A percentile compares a stretch with the other conserved stretches of the same genome.
Evolutionary conservation across 2,888 invertebrate genomes (phyloP).

Genomic region (Drosophila helvetica): DNA sequence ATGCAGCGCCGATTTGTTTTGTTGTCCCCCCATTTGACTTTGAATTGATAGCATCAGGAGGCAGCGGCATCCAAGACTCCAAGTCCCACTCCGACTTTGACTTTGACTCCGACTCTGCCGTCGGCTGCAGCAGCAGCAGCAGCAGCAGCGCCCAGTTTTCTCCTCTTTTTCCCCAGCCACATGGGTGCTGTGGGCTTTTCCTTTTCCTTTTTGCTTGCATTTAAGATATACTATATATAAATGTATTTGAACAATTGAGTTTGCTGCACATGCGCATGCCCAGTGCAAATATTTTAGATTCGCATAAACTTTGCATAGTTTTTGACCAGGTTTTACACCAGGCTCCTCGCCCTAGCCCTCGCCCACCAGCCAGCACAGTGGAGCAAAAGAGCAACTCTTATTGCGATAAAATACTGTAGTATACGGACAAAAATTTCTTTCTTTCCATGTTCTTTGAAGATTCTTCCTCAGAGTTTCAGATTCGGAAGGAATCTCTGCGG

Average conservation of each 20-base stretch:
- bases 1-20: constrained; percentile 82
- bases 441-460: too few relatives aligned
- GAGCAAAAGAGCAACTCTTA: too few relatives aligned
- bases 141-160: constrained; percentile 31
- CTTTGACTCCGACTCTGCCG: background rate
- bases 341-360: background rate
- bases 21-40: constrained; percentile 82
- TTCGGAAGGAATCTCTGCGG: too few relatives aligned
- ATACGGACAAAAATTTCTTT: too few relatives aligned
- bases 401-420: too few relatives aligned
- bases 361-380: too few relatives aligned
- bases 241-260: constrained; percentile 78
- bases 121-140: constrained; percentile 24
- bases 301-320: constrained; percentile 81
- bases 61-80: constrained; percentile 24
- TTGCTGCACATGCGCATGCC: constrained; percentile 74
- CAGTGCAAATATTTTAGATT: constrained; percentile 71
- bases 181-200: too few relatives aligned
- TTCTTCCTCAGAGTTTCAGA: too few relatives aligned
- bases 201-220: constrained; percentile 50
- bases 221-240: constrained; percentile 67
- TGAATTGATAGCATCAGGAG: constrained; percentile 81
- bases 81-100: constrained; percentile 17
- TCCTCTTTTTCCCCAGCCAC: background rate
- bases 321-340: constrained; percentile 32